Conservation (phyloP, 2,888 invertebrate genomes). For the Polyommatus iphigenia region DNA sequence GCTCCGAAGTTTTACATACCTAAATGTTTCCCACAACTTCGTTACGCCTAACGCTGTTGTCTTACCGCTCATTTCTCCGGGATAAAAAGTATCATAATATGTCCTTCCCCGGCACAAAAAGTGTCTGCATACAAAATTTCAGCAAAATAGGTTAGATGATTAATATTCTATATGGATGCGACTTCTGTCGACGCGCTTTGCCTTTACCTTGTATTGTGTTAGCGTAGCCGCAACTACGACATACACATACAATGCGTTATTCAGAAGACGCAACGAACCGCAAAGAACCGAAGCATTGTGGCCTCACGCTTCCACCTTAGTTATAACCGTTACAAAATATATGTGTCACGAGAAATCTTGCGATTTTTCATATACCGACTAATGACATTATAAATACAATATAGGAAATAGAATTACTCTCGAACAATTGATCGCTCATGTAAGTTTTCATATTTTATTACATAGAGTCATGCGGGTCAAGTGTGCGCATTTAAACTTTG, state of each 20-base stretch:
- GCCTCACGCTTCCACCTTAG: neutral
- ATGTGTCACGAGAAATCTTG: neutral
- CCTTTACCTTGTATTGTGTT: neutral
- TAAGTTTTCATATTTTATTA: neutral
- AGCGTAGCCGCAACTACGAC: too few species aligned
- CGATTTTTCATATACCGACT: neutral
- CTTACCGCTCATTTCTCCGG: too few species aligned
- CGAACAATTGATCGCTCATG: neutral
- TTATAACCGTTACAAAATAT: neutral
- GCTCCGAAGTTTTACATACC: neutral
- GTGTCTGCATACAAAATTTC: too few species aligned
- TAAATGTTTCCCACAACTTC: too few species aligned
- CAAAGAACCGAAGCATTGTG: neutral
- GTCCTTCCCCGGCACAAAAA: too few species aligned
- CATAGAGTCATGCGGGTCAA: too few species aligned
- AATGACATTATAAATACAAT: constrained; percentile 7
- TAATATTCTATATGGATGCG: too few species aligned
- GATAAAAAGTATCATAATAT: too few species aligned
- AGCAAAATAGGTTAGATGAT: too few species aligned
- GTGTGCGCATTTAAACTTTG: too few species aligned
- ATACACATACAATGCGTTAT: neutral
- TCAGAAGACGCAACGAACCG: neutral
- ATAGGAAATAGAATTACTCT: neutral
- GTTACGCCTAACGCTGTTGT: too few species aligned
- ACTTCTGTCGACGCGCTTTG: too few species aligned